phyloP scores from a whole-genome alignment of 2,888 invertebrate species.

The Mimachlamys varia region DNA sequence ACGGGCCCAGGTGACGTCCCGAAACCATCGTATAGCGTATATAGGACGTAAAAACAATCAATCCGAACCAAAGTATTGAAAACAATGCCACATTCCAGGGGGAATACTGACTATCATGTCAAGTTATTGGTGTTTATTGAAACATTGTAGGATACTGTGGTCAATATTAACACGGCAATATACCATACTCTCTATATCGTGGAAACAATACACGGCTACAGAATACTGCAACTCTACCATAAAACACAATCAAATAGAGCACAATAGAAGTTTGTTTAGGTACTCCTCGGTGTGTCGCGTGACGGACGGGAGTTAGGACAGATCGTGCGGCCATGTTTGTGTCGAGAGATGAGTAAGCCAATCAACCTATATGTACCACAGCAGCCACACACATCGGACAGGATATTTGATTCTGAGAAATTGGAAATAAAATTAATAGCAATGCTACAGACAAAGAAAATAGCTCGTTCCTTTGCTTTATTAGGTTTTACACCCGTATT shows the following conservation, averaged over 20 bases:
- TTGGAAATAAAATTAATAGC: slow-evolving; percentile 17
- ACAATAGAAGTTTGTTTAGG: not conserved
- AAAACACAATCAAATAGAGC: not conserved
- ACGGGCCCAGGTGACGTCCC: too few species aligned
- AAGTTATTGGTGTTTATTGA: too few species aligned
- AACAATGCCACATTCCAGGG: too few species aligned
- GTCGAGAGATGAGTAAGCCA: not conserved
- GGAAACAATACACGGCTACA: too few species aligned
- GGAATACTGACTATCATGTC: too few species aligned
- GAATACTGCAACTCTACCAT: too few species aligned
- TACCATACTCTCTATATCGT: too few species aligned
- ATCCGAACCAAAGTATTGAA: too few species aligned
- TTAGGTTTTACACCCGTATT: not conserved
- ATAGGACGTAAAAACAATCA: too few species aligned
- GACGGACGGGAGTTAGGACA: not conserved
- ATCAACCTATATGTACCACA: not conserved
- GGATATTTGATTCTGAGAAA: slow-evolving; percentile 14
- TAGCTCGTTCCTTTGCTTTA: not conserved
- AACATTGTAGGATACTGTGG: too few species aligned
- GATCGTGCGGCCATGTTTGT: not conserved
- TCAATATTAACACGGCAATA: too few species aligned
- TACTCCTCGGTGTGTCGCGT: not conserved
- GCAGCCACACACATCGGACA: not conserved
- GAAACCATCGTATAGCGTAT: too few species aligned
- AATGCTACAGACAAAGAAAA: not conserved